Evolutionary conservation across 2,113 vertebrate genomes (phyloP).

Genomic region (Syrmaticus mikado): DNA sequence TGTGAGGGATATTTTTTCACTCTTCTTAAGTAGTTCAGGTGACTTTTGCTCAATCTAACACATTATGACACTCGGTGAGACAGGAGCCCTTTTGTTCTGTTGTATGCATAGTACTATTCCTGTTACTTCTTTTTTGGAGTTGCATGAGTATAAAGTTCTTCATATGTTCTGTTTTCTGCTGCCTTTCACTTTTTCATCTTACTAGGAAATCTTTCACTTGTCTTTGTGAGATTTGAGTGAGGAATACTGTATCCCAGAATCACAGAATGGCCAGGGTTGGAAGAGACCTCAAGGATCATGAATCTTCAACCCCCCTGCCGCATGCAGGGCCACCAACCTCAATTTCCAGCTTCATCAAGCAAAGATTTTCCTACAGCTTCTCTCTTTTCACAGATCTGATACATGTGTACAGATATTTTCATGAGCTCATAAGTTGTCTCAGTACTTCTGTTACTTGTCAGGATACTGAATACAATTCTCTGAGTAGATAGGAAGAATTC

Average conservation of each 20-base stretch:
- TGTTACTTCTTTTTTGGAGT: not conserved
- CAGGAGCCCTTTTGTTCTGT: not conserved
- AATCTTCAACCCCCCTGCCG: too few species aligned
- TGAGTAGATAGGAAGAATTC: not conserved
- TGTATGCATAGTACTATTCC: accelerated
- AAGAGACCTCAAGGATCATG: too few species aligned
- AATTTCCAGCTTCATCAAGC: not conserved
- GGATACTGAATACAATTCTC: not conserved
- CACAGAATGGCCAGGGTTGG: too few species aligned
- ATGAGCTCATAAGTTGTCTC: not conserved
- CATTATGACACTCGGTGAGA: not conserved
- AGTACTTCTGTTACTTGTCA: not conserved
- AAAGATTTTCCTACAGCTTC: not conserved
- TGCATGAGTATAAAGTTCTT: accelerated
- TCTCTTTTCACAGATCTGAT: not conserved
- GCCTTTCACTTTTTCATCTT: not conserved
- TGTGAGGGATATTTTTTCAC: not conserved
- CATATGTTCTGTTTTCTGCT: not conserved
- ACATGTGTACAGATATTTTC: accelerated
- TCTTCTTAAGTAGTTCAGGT: accelerated
- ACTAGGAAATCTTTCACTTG: not conserved
- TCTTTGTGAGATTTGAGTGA: not conserved
- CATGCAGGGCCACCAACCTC: not conserved
- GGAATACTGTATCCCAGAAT: not conserved
- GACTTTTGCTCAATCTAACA: not conserved